phyloP scores from a whole-genome alignment of 1,140 invertebrate species.

The Berghia stephanieae region DNA sequence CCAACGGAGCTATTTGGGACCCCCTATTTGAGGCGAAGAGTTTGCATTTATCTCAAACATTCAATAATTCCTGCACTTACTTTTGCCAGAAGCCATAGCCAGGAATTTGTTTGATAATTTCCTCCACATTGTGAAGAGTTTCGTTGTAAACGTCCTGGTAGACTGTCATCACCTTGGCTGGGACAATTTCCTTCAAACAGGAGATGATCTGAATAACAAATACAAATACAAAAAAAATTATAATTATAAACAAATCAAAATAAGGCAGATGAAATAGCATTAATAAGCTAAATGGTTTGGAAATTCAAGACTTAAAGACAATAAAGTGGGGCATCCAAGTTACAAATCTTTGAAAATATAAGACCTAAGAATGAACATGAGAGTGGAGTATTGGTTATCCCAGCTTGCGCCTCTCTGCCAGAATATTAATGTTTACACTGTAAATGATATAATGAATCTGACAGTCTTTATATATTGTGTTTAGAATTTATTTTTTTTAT shows the following conservation, averaged over 20 bases:
- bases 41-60: background rate
- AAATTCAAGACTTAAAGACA: too few relatives aligned
- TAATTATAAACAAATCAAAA: background rate
- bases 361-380: too few relatives aligned
- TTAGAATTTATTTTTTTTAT: too few relatives aligned
- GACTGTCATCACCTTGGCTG: background rate
- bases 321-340: too few relatives aligned
- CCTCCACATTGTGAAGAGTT: background rate
- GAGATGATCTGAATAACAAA: slow-evolving; percentile 16
- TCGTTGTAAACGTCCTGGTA: slow-evolving; percentile 9
- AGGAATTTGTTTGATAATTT: slow-evolving; percentile 22
- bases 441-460: too few relatives aligned
- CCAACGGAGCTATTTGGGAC: too few relatives aligned
- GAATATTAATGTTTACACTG: too few relatives aligned
- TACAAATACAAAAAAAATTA: background rate
- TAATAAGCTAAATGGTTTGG: background rate
- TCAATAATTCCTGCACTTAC: background rate
- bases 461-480: too few relatives aligned
- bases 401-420: too few relatives aligned
- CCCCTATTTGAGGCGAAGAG: too few relatives aligned
- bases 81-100: slow-evolving; percentile 27
- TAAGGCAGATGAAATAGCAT: background rate
- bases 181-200: background rate
- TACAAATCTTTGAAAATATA: too few relatives aligned
- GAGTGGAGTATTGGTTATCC: too few relatives aligned